These are phyloP conservation scores for Struthio camelus DNA, from an alignment of 2,113 vertebrate genomes.

Conservation along the genomic window DNA sequence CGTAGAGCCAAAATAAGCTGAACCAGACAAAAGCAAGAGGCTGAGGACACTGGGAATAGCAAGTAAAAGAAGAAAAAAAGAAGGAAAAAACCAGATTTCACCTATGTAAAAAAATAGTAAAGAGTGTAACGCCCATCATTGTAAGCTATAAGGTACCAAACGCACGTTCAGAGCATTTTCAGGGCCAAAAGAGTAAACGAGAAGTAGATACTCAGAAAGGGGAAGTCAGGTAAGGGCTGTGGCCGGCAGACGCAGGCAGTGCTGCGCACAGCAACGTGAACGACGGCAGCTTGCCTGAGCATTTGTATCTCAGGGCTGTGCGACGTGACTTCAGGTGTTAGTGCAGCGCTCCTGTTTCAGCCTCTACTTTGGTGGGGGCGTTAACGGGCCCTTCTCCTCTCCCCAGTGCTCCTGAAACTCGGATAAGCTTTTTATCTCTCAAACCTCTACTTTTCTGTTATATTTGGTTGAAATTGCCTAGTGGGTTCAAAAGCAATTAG, in stretches of 20 bases:
- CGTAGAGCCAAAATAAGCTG: neutral
- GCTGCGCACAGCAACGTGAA: neutral
- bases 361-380: neutral
- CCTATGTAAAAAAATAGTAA: neutral
- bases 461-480: neutral
- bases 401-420: neutral
- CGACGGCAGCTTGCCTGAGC: no score
- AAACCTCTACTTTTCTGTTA: neutral
- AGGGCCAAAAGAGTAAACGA: rapidly evolving
- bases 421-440: neutral
- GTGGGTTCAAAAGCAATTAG: neutral
- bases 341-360: neutral
- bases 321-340: neutral
- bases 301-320: neutral
- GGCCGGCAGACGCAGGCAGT: neutral
- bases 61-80: neutral
- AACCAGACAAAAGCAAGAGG: neutral
- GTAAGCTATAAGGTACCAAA: neutral
- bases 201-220: neutral
- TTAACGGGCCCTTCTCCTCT: neutral
- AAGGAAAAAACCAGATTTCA: neutral
- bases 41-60: neutral
- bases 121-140: no score
- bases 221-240: neutral
- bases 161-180: no score